Conservation (phyloP, 2,797 vertebrate species). For the Lindbergichthys nudifrons region DNA sequence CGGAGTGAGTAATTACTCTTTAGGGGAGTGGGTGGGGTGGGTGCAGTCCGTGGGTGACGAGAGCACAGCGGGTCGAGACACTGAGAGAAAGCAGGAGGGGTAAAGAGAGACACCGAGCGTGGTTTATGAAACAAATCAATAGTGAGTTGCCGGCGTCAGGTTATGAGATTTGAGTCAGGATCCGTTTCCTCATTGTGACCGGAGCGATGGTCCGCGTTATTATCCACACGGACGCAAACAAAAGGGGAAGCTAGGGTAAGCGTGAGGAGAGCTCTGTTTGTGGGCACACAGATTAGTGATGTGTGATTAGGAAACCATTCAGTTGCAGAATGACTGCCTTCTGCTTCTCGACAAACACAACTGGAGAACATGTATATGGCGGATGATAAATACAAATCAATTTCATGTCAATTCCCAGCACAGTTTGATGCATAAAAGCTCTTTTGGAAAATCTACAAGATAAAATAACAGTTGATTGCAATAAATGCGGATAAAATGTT, state of each 20-base stretch:
- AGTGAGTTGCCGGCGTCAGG: slow-evolving; percentile 65
- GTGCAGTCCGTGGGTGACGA: slow-evolving; percentile 53
- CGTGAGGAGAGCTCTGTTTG: slow-evolving; percentile 28
- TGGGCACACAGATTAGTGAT: slow-evolving; percentile 66
- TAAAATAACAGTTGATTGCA: slow-evolving; percentile 26
- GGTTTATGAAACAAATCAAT: slow-evolving; percentile 79
- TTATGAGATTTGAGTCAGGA: slow-evolving; percentile 79
- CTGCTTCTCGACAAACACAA: slow-evolving; percentile 47
- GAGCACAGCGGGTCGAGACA: slow-evolving; percentile 48
- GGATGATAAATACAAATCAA: slow-evolving; percentile 49
- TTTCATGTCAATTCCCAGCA: slow-evolving; percentile 38
- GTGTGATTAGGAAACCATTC: slow-evolving; percentile 75
- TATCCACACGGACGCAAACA: slow-evolving; percentile 69
- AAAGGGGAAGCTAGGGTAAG: slow-evolving; percentile 38
- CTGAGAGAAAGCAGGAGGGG: slow-evolving; percentile 29
- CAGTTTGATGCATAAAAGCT: slow-evolving; percentile 30
- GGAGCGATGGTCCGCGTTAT: slow-evolving; percentile 68
- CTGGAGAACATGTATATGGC: slow-evolving; percentile 12
- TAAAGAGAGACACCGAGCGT: slow-evolving; percentile 32
- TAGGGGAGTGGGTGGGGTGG: slow-evolving; percentile 57
- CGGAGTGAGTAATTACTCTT: slow-evolving; percentile 79
- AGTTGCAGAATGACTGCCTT: slow-evolving; percentile 59
- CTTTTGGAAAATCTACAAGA: not conserved
- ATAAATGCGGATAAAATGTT: slow-evolving; percentile 9
- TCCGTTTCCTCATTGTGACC: slow-evolving; percentile 73